Evolutionary conservation across 2,113 vertebrate genomes (phyloP).

Genomic region (Hydropotes inermis): DNA sequence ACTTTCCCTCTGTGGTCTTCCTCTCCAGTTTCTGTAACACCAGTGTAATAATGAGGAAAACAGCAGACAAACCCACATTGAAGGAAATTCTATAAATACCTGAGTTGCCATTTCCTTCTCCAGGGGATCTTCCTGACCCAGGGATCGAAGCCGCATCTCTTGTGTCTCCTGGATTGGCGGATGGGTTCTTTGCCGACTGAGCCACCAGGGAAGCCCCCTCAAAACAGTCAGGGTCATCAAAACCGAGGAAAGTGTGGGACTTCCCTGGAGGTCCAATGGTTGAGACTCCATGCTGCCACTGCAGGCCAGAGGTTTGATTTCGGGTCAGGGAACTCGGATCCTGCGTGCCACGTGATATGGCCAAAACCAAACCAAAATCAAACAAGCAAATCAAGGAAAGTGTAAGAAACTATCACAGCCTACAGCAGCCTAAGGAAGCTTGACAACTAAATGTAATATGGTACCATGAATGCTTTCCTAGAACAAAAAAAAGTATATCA

Average conservation of each 20-base stretch:
- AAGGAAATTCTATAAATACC: not conserved
- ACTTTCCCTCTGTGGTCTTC: not conserved
- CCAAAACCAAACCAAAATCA: not conserved
- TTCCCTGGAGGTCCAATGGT: not conserved
- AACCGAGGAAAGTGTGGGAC: not conserved
- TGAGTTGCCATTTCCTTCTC: not conserved
- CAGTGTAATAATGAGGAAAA: not conserved
- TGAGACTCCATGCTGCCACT: not conserved
- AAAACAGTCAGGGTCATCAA: not conserved
- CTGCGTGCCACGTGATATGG: not conserved
- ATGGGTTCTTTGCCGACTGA: not conserved
- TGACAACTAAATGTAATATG: not conserved
- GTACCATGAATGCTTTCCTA: not conserved
- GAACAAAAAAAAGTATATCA: not conserved
- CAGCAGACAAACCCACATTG: not conserved
- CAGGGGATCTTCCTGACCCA: not conserved
- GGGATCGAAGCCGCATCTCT: accelerated
- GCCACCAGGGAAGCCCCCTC: not conserved
- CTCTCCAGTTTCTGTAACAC: not conserved
- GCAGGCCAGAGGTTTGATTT: not conserved
- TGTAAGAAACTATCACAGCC: not conserved
- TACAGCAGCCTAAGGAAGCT: not conserved
- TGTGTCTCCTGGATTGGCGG: not conserved
- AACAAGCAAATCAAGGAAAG: not conserved
- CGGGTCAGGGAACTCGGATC: not conserved